phyloP scores from a whole-genome alignment of 2,888 invertebrate genomes.

The Deroplatys truncata region DNA sequence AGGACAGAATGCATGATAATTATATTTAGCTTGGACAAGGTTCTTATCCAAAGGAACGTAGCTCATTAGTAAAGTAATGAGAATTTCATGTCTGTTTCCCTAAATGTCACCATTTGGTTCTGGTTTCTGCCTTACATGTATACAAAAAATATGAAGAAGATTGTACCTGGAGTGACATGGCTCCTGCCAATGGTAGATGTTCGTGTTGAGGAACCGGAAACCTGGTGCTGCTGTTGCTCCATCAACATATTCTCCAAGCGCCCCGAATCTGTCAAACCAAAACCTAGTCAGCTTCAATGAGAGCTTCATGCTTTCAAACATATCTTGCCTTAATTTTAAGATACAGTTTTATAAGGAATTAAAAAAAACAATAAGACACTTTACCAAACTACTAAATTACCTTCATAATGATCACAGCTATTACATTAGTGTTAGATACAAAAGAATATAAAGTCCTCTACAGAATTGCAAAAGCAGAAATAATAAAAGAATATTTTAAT shows the following conservation, averaged over 20 bases:
- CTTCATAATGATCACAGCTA: too few species aligned
- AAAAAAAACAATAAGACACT: neutral
- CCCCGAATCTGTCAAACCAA: constrained; percentile 19
- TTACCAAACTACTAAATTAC: too few species aligned
- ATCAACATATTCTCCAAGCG: constrained; percentile 9
- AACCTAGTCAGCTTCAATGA: neutral
- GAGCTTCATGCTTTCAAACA: neutral
- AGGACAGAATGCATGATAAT: neutral
- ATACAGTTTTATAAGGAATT: neutral
- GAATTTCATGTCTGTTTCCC: neutral
- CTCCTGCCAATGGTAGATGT: neutral
- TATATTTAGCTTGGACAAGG: neutral
- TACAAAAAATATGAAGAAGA: neutral
- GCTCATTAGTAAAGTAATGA: neutral
- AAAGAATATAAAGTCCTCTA: too few species aligned
- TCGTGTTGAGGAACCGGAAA: neutral
- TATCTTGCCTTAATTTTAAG: neutral
- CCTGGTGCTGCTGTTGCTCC: neutral
- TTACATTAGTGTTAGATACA: too few species aligned
- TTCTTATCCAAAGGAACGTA: neutral
- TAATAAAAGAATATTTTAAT: too few species aligned
- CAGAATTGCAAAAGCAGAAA: too few species aligned
- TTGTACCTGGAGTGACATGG: constrained; percentile 4
- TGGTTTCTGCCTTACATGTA: neutral
- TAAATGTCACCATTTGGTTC: neutral